Evolutionary conservation across 2,888 invertebrate species (phyloP), one percentile per base, ranked within the genome.

Genomic region (Drosophila niveifrons): DNA sequence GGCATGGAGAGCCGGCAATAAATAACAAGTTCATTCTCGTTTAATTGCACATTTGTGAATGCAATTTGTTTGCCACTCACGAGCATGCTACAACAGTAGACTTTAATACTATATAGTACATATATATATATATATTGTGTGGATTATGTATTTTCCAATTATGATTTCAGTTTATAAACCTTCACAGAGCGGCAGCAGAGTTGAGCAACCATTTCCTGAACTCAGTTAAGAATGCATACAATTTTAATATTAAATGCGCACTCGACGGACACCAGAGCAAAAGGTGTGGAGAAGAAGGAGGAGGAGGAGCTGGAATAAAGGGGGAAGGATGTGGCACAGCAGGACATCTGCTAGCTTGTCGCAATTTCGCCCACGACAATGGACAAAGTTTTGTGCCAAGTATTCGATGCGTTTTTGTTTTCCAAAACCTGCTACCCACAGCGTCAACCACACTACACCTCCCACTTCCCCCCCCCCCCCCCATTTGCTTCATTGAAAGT

Each of bases 11-110:
- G 23, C 23, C 23, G 23, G 6, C 23, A 23, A 88, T 88, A 85
- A 89, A 85, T 85, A 77, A 89, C 78, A 82, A 85, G 86, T 85
- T 89, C 86, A 89, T 88, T 89, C 85, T 75, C 80, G 80, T 85
- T 88, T 88, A 85, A 85, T 89, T 85, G 89, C 89, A 89, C 85
- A 82, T 87, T 84, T 87, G 77, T 43, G 69, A 68, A 73, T 83
- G 74, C 73, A 67, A 82, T 81, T 86, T 80, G 75, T 63, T 72
- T 58, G 56, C 56, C 18, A 43, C 48, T 36, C 44, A 51, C 61
- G 61, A 75, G 39, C 8, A 75, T 78, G 23, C 23, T 65, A 78
- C 58, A 36, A 78, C 58, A 36, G 34, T 9, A 29, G 46, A 41
- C 1, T 23, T 0, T 28, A 29, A 10, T 29, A 6, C 17, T 15